Evolutionary conservation across 2,113 vertebrate species (phyloP).

Genomic region (Chrysochloris asiatica): DNA sequence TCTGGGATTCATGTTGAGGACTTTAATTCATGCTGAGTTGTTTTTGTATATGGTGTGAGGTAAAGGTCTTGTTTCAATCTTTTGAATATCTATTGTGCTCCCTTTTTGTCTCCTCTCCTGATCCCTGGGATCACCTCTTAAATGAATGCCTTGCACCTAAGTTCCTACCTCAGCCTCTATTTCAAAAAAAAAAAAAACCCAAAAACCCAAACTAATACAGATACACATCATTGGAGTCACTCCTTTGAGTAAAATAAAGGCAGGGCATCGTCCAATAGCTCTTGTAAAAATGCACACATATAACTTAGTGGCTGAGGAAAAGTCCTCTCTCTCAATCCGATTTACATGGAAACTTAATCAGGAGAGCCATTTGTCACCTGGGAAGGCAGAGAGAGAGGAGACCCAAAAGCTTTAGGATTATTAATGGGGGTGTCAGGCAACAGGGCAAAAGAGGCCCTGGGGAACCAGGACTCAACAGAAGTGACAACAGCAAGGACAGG

Average conservation of each 20-base stretch:
- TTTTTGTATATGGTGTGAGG: too few species aligned
- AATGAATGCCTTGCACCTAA: neutral
- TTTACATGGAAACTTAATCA: neutral
- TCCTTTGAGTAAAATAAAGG: slow-evolving; percentile 46
- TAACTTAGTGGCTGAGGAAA: slow-evolving; percentile 26
- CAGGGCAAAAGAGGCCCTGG: slow-evolving; percentile 53
- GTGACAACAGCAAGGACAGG: slow-evolving; percentile 53
- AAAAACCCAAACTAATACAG: slow-evolving; percentile 9
- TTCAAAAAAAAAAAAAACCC: slow-evolving; percentile 46
- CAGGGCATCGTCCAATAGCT: slow-evolving; percentile 21
- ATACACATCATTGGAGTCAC: neutral
- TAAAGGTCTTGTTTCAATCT: too few species aligned
- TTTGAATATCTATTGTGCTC: too few species aligned
- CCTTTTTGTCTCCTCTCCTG: neutral
- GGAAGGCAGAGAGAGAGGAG: slow-evolving; percentile 43
- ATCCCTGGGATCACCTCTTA: neutral
- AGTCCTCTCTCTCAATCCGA: slow-evolving; percentile 2
- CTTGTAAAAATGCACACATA: slow-evolving; percentile 26
- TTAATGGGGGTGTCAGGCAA: slow-evolving; percentile 32
- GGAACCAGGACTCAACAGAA: slow-evolving; percentile 41
- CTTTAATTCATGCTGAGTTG: too few species aligned
- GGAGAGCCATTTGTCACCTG: slow-evolving; percentile 57
- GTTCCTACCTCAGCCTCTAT: slow-evolving; percentile 18
- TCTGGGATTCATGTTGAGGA: too few species aligned
- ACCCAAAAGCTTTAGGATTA: slow-evolving; percentile 50